Conservation (phyloP, 2,888 invertebrate species). For the Tenthredo scrophulariae region DNA sequence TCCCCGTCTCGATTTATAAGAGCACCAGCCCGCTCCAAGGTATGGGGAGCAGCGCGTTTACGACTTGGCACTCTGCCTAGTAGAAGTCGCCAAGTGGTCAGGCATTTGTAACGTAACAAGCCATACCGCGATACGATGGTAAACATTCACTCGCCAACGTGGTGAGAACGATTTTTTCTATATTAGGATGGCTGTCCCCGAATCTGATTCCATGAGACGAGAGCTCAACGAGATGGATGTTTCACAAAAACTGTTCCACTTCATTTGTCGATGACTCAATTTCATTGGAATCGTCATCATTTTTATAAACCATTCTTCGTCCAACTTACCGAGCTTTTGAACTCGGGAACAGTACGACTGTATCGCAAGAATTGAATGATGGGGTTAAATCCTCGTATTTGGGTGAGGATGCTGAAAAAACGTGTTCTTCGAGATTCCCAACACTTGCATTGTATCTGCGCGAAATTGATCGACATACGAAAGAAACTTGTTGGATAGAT, state of each 20-base stretch:
- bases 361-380: background rate
- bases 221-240: background rate
- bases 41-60: background rate
- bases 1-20: constrained; percentile 49
- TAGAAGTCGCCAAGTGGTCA: constrained; percentile 30
- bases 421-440: background rate
- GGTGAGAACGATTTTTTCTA: background rate
- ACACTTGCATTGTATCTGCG: background rate
- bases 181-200: background rate
- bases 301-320: background rate
- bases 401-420: background rate
- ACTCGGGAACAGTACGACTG: background rate
- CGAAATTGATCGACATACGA: background rate
- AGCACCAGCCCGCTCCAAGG: background rate
- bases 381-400: background rate
- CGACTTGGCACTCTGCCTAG: constrained; percentile 40
- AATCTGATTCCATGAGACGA: background rate
- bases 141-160: background rate
- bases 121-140: background rate
- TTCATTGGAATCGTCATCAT: background rate
- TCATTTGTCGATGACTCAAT: background rate
- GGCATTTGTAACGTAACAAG: constrained; percentile 33
- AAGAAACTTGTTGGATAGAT: background rate
- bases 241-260: background rate
- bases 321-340: background rate